Evolutionary conservation across 2,888 invertebrate species (phyloP), one percentile per base, ranked within the genome.

Genomic region (Podabrus alpinus): DNA sequence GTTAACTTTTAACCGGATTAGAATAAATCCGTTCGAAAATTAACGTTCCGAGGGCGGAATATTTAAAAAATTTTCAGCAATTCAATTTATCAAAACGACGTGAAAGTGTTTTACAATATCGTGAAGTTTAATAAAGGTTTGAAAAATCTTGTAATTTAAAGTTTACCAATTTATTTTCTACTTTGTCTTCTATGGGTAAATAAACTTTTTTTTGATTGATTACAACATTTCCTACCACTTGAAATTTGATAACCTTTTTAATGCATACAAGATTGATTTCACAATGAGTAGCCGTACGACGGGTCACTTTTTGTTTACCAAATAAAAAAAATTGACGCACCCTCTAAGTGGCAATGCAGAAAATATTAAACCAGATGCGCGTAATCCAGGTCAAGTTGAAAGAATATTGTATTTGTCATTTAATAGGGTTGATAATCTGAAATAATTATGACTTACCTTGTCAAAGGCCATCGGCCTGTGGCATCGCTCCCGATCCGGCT

Each of bases 401-500:
- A 3, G n/a, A 13, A 64, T 19, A 17, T 19, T 64, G 9, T 13
- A 13, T 64, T 17, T 45, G 7, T 45, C 45, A 45, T 64, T 17
- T 64, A 64, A 64, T 19, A 64, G n/a, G 45, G 45, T 64, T 64
- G 13, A 64, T 64, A 19, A 64, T 17, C 62, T 13, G 62, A 64
- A 64, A 64, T 64, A 45, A 59, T 68, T 21, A 74, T 61, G 68
- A 69, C 59, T 15, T 86, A 93, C 93, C 92, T 93, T 93, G 89
- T 93, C 93, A 89, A 93, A 93, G 87, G 92, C 92, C 88, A 91
- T 89, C 84, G 93, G 93, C 89, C 93, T 90, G 88, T 90, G 84
- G 83, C 84, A 85, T 81, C 85, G 85, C 79, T 86, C 86, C 82
- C 84, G 81, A 79, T 83, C 84, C 82, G 84, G 84, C 82, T 86